Evolutionary conservation across 2,888 invertebrate genomes (phyloP), one percentile per base, ranked within the genome.

Genomic region (Acanthopleura granulata): DNA sequence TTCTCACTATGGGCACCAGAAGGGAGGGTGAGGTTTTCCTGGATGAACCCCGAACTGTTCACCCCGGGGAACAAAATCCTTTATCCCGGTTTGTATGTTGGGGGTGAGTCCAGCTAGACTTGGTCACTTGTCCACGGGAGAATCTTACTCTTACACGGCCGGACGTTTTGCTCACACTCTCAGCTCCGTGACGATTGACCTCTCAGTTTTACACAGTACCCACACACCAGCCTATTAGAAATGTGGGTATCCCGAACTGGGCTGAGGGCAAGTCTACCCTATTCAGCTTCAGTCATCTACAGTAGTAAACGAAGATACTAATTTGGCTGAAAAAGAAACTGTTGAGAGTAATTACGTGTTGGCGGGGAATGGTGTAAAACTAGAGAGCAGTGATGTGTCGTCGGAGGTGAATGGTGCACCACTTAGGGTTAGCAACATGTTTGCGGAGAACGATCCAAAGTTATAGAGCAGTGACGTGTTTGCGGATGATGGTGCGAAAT

Each of bases 241-340:
- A 50, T 80, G 80, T 16, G 80, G 80, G 18, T 77, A 78, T 51
- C 50, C 40, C 0, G 49, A 29, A 0, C 75, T 57, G 25, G 78
- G 78, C 14, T 78, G 74, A 72, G 77, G 80, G 72, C 14, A 61
- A 0, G 74, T 77, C 49, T 70, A 75, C 25, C 72, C 70, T 16
- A 27, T 62, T 22, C n/a, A 62, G 62, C 62, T 62, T 14, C 51
- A 51, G 14, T 51, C 51, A 15, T 18, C 51, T 14, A 51, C 14
- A 15, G 18, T 51, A 51, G 51, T 14, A 15, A 18, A 51, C 18
- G 51, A 18, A 14, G 51, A 51, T 18, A 18, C 14, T 15, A 51
- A 51, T 18, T 18, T 15, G 18, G n/a, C n/a, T n/a, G n/a, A n/a
- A n/a, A n/a, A n/a, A n/a, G n/a, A n/a, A n/a, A n/a, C n/a, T n/a